These are phyloP conservation scores for Pedetes capensis DNA, from an alignment of 2,113 vertebrate genomes.

Conservation along the genomic window DNA sequence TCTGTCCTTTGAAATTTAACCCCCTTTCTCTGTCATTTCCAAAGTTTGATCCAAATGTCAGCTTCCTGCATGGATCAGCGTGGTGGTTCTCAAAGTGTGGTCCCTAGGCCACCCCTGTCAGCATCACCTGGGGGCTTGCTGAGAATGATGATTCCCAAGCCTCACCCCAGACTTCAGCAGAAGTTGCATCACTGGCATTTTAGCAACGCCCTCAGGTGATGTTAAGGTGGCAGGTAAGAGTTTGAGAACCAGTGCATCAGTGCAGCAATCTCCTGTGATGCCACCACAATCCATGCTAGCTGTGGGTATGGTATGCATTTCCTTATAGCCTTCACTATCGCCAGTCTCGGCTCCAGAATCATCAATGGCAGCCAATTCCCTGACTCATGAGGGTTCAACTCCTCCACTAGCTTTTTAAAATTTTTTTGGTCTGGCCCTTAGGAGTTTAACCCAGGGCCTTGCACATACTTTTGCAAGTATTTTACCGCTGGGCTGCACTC, in stretches of 20 bases:
- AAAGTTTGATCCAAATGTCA: background rate
- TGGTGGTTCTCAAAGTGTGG: background rate
- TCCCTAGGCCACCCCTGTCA: background rate
- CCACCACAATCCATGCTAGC: background rate
- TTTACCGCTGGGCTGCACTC: too few species aligned
- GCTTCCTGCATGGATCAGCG: background rate
- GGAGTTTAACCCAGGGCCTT: too few species aligned
- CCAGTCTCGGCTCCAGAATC: background rate
- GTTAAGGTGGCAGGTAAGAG: background rate
- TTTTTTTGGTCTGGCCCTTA: too few species aligned
- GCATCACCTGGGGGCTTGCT: background rate
- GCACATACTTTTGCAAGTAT: too few species aligned
- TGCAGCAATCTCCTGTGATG: background rate
- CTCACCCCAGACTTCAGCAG: background rate
- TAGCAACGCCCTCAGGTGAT: background rate
- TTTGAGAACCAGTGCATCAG: background rate
- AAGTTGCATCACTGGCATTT: background rate
- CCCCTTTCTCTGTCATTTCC: background rate
- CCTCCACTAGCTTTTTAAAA: too few species aligned
- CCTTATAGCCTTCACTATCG: background rate
- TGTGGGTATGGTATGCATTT: background rate
- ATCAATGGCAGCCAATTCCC: background rate
- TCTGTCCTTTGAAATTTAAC: conserved; percentile 2
- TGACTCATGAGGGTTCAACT: background rate
- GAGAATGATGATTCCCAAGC: background rate